Percentiles rank a stretch among this genome's conserved stretches.
Conservation (phyloP, 2,888 invertebrate species). For the Bombyx huttoni region DNA sequence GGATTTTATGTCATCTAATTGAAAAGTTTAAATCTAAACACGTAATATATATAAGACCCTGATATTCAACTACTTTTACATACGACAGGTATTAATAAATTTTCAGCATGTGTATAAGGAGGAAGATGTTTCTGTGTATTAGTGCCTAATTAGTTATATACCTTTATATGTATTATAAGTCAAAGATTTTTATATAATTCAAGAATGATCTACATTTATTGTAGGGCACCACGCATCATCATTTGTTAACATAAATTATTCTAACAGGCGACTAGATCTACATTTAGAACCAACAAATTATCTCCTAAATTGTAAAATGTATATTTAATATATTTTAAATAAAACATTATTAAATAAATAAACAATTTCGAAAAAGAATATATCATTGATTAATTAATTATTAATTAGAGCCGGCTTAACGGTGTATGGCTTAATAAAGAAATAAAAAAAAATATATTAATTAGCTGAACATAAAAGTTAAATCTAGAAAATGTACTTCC, state of each 20-base stretch:
- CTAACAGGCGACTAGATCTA: neutral
- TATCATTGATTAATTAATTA: too few species aligned
- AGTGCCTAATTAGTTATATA: too few species aligned
- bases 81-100: neutral
- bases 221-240: neutral
- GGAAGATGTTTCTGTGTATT: too few species aligned
- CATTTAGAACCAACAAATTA: neutral
- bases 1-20: slow-evolving; percentile 31
- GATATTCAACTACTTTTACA: slow-evolving; percentile 39
- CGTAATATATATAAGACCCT: slow-evolving; percentile 51
- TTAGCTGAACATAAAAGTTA: too few species aligned
- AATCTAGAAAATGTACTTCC: neutral
- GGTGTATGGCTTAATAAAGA: too few species aligned
- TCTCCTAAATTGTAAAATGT: neutral
- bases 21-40: slow-evolving; percentile 40
- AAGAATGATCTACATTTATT: neutral
- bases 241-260: neutral
- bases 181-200: too few species aligned
- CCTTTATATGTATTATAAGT: too few species aligned
- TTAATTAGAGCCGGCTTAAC: too few species aligned
- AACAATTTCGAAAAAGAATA: too few species aligned
- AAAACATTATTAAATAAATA: too few species aligned
- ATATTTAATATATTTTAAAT: neutral
- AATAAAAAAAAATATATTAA: too few species aligned
- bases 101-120: neutral